Evolutionary conservation across 2,888 invertebrate genomes (phyloP).

Genomic region (Dichetophora obliterata): DNA sequence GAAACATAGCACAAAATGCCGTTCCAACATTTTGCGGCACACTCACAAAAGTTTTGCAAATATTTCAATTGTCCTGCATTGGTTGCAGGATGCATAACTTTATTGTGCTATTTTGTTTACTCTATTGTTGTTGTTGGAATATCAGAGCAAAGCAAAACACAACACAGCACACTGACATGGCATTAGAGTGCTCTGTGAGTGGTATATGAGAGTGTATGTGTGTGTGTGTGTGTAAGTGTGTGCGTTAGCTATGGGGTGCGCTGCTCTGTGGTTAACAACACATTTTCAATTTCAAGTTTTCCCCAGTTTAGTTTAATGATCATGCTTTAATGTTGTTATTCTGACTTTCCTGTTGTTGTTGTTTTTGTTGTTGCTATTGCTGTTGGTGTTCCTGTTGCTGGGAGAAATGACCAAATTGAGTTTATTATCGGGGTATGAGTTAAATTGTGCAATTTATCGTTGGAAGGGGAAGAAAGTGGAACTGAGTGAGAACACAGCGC

Average conservation of each 20-base stretch:
- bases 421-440: neutral
- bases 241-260: too few species aligned
- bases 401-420: neutral
- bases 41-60: conserved; percentile 6
- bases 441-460: too few species aligned
- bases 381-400: too few species aligned
- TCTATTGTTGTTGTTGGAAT: neutral
- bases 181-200: too few species aligned
- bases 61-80: neutral
- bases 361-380: too few species aligned
- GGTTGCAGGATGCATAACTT: neutral
- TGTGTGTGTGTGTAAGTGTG: too few species aligned
- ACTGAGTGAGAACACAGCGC: too few species aligned
- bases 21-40: neutral
- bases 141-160: neutral
- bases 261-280: neutral
- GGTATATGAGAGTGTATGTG: too few species aligned
- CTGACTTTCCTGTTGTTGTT: neutral
- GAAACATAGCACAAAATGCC: too few species aligned
- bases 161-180: too few species aligned
- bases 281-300: conserved; percentile 7
- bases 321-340: conserved; percentile 1
- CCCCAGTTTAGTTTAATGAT: conserved; percentile 5
- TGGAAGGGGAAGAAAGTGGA: too few species aligned
- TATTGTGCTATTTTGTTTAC: neutral